Conservation (phyloP, 2,888 invertebrate species). For the Dorcus parallelipipedus region DNA sequence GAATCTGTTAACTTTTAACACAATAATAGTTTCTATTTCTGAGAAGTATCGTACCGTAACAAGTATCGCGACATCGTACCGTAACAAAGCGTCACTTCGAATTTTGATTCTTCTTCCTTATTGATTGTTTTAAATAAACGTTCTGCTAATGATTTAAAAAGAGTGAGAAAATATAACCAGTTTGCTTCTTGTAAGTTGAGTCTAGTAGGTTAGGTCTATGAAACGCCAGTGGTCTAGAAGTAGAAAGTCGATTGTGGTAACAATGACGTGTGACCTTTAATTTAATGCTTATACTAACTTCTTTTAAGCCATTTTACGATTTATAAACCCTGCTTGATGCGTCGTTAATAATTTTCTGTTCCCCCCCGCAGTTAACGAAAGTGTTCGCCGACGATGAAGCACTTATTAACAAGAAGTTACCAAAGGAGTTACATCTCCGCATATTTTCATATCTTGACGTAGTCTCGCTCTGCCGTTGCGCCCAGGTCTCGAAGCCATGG, state of each 20-base stretch:
- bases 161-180: too few species aligned
- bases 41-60: too few species aligned
- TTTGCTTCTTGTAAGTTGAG: too few species aligned
- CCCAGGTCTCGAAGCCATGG: slow-evolving; percentile 80
- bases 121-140: too few species aligned
- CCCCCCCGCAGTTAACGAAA: slow-evolving; percentile 63
- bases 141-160: too few species aligned
- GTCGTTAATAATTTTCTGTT: neutral
- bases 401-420: slow-evolving; percentile 89
- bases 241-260: neutral
- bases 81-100: too few species aligned
- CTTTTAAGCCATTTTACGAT: neutral
- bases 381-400: slow-evolving; percentile 79
- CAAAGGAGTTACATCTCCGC: slow-evolving; percentile 90
- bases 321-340: neutral
- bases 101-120: too few species aligned
- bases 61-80: too few species aligned
- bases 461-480: slow-evolving; percentile 91
- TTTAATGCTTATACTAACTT: too few species aligned
- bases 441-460: slow-evolving; percentile 96
- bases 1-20: too few species aligned
- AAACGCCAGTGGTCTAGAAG: neutral
- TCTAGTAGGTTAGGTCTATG: too few species aligned
- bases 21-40: too few species aligned
- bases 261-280: neutral